Base-by-base conservation (phyloP, 2,113 vertebrate genomes). In the Coracopsis vasa region DNA sequence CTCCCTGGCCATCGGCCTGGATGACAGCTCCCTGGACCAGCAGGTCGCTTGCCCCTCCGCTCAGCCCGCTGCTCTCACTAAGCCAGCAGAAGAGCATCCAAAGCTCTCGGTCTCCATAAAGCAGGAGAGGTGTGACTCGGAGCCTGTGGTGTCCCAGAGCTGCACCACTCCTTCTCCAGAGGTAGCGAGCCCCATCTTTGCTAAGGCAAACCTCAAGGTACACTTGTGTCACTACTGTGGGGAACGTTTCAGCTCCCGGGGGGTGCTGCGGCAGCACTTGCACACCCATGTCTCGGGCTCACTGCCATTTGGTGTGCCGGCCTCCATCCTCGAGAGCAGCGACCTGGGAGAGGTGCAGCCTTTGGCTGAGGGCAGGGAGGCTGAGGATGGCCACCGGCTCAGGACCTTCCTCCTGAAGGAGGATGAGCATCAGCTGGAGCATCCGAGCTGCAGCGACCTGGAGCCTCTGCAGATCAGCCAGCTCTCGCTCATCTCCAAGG, bases 191-290 rank as follows among this genome's bases (percentile, higher is more conserved):
- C 97, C 98, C 74, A 12, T 97, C 31, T 96, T 98, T 10, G 97
- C 98, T 2, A 99, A 98, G 96, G 98, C 97, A 41, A 88, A 95
- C 61, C 86, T 98, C 85, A 98, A 91, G 82, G 97, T 96, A 21
- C 98, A 99, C 87, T 93, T 98, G 61, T 99, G 99, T 77, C 99
- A 99, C 67, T 99, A 99, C 91, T 99, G 99, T 7, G 99, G 99
- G 15, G 99, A 99, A 79, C 98, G 98, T 75, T 99, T 99, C 21
- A 98, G 98, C 41, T 99, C 99, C 7, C 98, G 98, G 1, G 97
- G 97, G 11, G 98, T 97, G 45, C 97, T 99, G 58, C 98, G 99
- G 39, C 98, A 99, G 81, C 99, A 99, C 96, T 94, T 99, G 66
- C 98, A 99, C 94, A 99, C 98, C 47, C 99, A 99, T 2, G 98